These are phyloP conservation scores for Amaurobius ferox DNA, from an alignment of 2,888 invertebrate species.

Conservation along the genomic window DNA sequence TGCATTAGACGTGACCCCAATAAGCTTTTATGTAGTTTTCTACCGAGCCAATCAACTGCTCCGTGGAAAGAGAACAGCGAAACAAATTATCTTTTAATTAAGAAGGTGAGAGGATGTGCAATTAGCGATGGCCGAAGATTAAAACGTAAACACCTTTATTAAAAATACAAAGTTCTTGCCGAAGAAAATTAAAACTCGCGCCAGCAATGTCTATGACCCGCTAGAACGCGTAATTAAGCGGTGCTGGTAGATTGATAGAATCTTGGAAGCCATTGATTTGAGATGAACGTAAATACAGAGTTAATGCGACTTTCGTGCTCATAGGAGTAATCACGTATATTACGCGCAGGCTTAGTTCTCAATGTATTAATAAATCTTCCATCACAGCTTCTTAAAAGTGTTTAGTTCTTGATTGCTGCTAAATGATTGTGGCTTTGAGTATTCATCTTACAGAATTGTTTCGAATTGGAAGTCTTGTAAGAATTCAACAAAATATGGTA, in stretches of 20 bases:
- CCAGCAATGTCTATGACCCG: background rate
- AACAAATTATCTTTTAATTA: conserved; percentile 29
- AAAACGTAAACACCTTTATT: conserved; percentile 35
- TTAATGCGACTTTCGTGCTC: background rate
- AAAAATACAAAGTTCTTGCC: conserved; percentile 1
- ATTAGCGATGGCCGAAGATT: conserved; percentile 28
- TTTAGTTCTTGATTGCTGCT: no score
- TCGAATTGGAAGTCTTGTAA: no score
- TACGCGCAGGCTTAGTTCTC: no score
- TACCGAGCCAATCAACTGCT: no score
- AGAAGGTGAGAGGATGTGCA: conserved; percentile 27
- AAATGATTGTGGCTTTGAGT: no score
- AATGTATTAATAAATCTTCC: no score
- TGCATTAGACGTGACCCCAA: no score
- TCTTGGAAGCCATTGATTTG: background rate
- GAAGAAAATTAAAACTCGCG: background rate
- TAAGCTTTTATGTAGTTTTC: no score
- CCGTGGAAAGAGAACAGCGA: background rate
- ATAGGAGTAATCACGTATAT: background rate
- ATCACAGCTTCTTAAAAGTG: no score
- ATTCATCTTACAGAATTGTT: no score
- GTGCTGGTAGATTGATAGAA: background rate
- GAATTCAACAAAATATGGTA: no score
- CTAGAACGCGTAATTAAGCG: background rate
- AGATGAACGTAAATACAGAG: background rate